Evolutionary conservation across 53 echinoderm and acorn worm species (phyloP).

Genomic region (Luidia sarsii): DNA sequence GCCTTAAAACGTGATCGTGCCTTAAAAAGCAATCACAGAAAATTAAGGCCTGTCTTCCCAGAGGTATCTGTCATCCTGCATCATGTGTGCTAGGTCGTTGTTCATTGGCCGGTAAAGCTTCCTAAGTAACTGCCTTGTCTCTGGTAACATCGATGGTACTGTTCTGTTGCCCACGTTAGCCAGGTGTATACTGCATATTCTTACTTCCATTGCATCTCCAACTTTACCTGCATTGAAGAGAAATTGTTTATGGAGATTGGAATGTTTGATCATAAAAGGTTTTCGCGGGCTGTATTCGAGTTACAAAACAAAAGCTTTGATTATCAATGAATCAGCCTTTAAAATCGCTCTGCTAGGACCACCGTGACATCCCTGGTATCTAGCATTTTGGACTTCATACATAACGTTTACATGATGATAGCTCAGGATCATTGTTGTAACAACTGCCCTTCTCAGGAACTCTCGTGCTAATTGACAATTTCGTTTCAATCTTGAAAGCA

Average conservation of each 20-base stretch:
- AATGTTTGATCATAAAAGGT: too few species aligned
- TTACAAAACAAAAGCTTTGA: too few species aligned
- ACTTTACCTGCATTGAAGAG: background rate
- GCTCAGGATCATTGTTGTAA: background rate
- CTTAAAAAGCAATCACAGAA: too few species aligned
- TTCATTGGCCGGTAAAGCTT: slow-evolving; percentile 37
- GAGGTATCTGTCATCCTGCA: slow-evolving; percentile 27
- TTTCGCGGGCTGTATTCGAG: too few species aligned
- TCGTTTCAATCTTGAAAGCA: background rate
- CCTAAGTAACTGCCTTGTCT: slow-evolving; percentile 11
- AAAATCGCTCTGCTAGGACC: too few species aligned
- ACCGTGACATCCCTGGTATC: too few species aligned
- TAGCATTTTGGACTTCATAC: too few species aligned
- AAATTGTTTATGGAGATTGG: background rate
- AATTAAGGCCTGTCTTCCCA: slow-evolving; percentile 7
- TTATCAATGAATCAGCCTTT: too few species aligned
- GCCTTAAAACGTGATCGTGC: too few species aligned
- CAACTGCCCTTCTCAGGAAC: background rate
- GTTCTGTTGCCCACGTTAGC: slow-evolving; percentile 2
- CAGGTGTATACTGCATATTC: background rate
- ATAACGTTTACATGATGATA: too few species aligned
- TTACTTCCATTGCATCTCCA: background rate
- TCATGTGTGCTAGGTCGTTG: slow-evolving; percentile 4
- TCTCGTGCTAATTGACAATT: background rate
- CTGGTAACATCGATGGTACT: slow-evolving; percentile 8